Conservation (phyloP, 2,888 invertebrate species). For the Netelia melanura region DNA sequence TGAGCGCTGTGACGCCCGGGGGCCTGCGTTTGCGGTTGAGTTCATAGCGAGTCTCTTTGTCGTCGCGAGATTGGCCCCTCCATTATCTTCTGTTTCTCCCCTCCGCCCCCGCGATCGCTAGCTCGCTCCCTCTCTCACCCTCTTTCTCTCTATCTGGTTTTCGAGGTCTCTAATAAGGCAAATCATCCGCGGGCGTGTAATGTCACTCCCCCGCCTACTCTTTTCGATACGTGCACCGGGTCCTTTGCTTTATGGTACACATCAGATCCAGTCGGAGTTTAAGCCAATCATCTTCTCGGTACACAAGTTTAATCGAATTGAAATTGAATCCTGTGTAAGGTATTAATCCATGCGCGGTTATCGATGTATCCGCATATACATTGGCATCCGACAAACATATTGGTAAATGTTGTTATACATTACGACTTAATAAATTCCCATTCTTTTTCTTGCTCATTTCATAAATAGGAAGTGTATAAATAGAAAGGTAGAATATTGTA, state of each 20-base stretch:
- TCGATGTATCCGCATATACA: constrained; percentile 3
- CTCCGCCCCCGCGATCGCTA: neutral
- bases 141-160: constrained; percentile 69
- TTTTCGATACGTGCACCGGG: constrained; percentile 67
- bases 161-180: constrained; percentile 74
- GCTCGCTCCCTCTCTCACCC: constrained; percentile 39
- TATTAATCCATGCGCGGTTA: constrained; percentile 17
- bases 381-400: neutral
- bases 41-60: constrained; percentile 76
- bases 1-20: constrained; percentile 74
- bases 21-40: constrained; percentile 75
- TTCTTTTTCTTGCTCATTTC: too few species aligned
- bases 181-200: constrained; percentile 74
- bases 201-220: constrained; percentile 69
- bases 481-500: too few species aligned
- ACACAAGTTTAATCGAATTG: constrained; percentile 73
- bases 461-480: too few species aligned
- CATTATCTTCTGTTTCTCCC: constrained; percentile 46
- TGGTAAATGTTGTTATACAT: neutral
- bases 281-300: constrained; percentile 67
- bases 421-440: neutral
- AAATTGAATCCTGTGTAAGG: constrained; percentile 65
- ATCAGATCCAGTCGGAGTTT: constrained; percentile 63
- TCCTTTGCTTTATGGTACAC: constrained; percentile 66
- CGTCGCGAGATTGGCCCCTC: constrained; percentile 63